Percentiles rank a stretch among this genome's conserved stretches.
phyloP scores from a whole-genome alignment of 2,797 vertebrate genomes.

The Linurgus olivaceus region DNA sequence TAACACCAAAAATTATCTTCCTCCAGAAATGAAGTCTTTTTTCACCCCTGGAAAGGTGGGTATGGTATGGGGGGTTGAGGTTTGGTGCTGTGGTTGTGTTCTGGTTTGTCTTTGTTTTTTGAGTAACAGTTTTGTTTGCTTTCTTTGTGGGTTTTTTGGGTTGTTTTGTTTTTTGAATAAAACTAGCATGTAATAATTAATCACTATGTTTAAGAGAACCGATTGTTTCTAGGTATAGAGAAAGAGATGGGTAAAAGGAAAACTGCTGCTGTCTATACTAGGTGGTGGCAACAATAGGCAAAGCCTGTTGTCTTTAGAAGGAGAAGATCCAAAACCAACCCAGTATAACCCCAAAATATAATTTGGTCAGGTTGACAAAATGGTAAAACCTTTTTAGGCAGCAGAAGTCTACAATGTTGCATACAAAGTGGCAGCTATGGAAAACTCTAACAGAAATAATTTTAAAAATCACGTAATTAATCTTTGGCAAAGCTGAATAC shows the following conservation, averaged over 20 bases:
- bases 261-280: neutral
- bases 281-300: neutral
- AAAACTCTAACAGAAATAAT: neutral
- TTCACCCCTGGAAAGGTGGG: slow-evolving; percentile 96
- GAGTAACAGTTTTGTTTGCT: neutral
- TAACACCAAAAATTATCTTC: slow-evolving; percentile 98
- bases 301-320: neutral
- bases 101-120: neutral
- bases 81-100: neutral
- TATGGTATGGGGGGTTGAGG: fast-evolving
- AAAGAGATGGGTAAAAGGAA: neutral
- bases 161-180: neutral
- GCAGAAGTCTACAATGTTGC: neutral
- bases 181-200: neutral
- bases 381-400: neutral
- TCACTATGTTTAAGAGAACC: neutral
- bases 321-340: neutral
- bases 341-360: neutral
- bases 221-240: neutral
- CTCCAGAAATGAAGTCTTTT: slow-evolving; percentile 96
- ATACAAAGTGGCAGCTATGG: neutral
- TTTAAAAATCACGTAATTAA: neutral
- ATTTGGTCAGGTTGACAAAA: neutral
- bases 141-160: neutral
- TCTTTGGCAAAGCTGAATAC: neutral